Conservation (phyloP, 2,113 vertebrate genomes). For the Ageneiosus marmoratus region DNA sequence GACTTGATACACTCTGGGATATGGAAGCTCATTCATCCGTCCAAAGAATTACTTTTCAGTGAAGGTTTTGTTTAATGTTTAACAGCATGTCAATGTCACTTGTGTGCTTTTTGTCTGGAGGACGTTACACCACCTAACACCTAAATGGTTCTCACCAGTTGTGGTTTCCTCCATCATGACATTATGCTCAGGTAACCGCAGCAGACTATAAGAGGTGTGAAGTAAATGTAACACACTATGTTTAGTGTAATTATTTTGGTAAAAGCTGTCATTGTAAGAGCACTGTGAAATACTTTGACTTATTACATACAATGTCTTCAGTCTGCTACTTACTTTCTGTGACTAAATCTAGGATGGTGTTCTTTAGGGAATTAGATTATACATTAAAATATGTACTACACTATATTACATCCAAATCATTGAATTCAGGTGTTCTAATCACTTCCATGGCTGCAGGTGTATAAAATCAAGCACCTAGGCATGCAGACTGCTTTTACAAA, state of each 20-base stretch:
- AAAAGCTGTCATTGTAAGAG: background rate
- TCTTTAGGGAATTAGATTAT: background rate
- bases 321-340: background rate
- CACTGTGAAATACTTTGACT: background rate
- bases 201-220: background rate
- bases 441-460: no score
- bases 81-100: background rate
- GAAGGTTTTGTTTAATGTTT: background rate
- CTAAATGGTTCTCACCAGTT: background rate
- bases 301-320: background rate
- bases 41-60: background rate
- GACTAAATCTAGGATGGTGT: background rate
- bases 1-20: background rate
- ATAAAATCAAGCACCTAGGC: no score
- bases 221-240: background rate
- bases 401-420: no score
- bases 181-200: background rate
- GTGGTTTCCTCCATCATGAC: background rate
- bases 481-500: no score
- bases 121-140: background rate
- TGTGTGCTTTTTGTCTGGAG: background rate
- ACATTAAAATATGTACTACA: background rate
- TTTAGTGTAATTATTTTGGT: background rate
- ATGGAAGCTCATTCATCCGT: background rate
- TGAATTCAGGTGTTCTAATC: no score